Evolutionary conservation across 2,888 invertebrate genomes (phyloP).

Genomic region (Artemia sp.): DNA sequence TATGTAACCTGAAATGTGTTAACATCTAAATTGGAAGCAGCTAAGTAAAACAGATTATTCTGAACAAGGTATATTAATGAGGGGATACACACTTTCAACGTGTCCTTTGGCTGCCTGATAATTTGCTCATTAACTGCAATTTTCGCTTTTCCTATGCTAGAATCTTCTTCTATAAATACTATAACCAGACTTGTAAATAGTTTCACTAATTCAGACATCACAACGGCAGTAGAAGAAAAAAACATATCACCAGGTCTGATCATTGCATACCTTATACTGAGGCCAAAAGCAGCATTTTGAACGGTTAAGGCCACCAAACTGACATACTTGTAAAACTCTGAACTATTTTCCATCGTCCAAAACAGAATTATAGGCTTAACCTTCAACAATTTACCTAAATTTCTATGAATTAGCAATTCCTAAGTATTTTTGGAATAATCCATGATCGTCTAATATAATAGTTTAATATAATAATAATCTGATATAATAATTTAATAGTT

Average conservation of each 20-base stretch:
- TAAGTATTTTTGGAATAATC: too few species aligned
- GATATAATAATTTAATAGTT: too few species aligned
- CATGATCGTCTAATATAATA: too few species aligned
- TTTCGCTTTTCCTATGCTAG: slow-evolving; percentile 42
- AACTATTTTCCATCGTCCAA: too few species aligned
- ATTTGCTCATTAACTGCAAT: slow-evolving; percentile 50
- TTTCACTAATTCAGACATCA: slow-evolving; percentile 80
- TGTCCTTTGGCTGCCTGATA: slow-evolving; percentile 63
- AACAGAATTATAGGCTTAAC: too few species aligned
- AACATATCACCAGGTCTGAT: slow-evolving; percentile 66
- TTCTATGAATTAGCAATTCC: too few species aligned
- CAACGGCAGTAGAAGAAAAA: slow-evolving; percentile 44
- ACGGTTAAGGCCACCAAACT: slow-evolving; percentile 78
- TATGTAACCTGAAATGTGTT: slow-evolving; percentile 98
- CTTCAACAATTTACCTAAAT: too few species aligned
- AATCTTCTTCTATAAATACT: slow-evolving; percentile 57
- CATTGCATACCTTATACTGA: slow-evolving; percentile 87
- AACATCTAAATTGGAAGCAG: slow-evolving; percentile 91
- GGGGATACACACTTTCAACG: slow-evolving; percentile 80
- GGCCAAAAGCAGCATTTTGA: slow-evolving; percentile 87
- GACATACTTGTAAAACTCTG: slow-evolving; percentile 48
- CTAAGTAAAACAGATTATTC: slow-evolving; percentile 90
- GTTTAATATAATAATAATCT: too few species aligned
- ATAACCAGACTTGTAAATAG: slow-evolving; percentile 59
- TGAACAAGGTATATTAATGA: slow-evolving; percentile 88